Conservation (phyloP, 1,140 invertebrate species). For the Drosophila ercepeae region DNA sequence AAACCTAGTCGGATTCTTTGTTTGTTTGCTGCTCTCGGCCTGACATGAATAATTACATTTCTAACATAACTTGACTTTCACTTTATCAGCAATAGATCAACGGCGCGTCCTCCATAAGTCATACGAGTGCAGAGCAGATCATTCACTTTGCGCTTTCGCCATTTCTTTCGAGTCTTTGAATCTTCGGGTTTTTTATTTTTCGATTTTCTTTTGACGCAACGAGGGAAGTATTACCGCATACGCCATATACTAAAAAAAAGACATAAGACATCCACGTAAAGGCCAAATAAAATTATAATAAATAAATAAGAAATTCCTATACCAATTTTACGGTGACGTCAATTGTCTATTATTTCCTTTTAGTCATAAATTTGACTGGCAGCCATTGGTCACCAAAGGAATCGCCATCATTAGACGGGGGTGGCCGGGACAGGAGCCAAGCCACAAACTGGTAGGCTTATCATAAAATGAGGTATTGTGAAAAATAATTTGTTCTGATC, state of each 20-base stretch:
- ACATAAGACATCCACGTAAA: constrained; percentile 59
- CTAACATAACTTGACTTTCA: constrained; percentile 79
- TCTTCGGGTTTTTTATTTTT: no score
- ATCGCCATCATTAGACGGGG: constrained; percentile 4
- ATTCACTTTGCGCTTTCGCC: constrained; percentile 4
- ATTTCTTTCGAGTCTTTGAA: no score
- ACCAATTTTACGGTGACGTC: constrained; percentile 68
- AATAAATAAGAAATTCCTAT: constrained; percentile 77
- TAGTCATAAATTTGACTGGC: constrained; percentile 77
- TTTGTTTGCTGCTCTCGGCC: constrained; percentile 13
- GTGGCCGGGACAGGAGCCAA: not conserved
- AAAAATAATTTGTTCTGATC: constrained; percentile 23
- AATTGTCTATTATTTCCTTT: constrained; percentile 69
- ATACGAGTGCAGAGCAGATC: constrained; percentile 20
- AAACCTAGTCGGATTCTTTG: constrained; percentile 17
- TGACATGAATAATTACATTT: constrained; percentile 78
- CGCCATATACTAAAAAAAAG: constrained; percentile 50
- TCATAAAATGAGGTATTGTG: constrained; percentile 3
- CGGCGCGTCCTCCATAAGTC: constrained; percentile 47
- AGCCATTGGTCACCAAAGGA: constrained; percentile 39
- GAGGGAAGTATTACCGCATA: constrained; percentile 65
- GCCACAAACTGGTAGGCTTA: not conserved
- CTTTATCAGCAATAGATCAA: constrained; percentile 76
- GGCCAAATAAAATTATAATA: constrained; percentile 54
- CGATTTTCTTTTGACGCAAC: constrained; percentile 30